phyloP scores from a whole-genome alignment of 2,113 vertebrate genomes.

The Rhagologus leucostigma region DNA sequence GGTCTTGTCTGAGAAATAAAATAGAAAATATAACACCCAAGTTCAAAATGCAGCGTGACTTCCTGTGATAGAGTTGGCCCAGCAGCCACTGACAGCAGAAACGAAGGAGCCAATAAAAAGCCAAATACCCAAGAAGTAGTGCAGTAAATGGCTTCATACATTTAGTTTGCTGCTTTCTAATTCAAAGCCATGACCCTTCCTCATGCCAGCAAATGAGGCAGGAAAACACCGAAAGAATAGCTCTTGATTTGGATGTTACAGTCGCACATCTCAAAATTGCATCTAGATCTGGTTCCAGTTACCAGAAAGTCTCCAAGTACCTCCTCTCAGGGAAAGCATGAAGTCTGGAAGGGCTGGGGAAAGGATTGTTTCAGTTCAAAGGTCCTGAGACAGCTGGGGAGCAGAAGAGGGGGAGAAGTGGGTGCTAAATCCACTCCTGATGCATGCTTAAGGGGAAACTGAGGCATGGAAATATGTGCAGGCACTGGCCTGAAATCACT shows the following conservation, averaged over 20 bases:
- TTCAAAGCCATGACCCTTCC: slow-evolving; percentile 11
- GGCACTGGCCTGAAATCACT: neutral
- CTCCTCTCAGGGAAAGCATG: accelerated
- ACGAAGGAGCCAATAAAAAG: slow-evolving; percentile 23
- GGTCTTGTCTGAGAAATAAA: neutral
- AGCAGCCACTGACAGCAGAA: slow-evolving; percentile 6
- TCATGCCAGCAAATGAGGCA: neutral
- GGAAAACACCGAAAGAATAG: neutral
- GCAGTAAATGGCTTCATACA: slow-evolving; percentile 47
- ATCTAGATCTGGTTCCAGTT: neutral
- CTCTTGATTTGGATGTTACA: neutral
- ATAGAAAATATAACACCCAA: neutral
- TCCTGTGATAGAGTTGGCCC: neutral
- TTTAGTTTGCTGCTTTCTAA: slow-evolving; percentile 43
- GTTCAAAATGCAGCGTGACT: neutral
- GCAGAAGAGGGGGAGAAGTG: neutral
- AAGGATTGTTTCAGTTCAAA: neutral
- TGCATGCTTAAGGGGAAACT: neutral
- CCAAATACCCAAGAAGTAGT: slow-evolving; percentile 18
- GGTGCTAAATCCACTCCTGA: neutral
- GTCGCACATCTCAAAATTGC: neutral
- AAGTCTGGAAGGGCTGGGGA: neutral
- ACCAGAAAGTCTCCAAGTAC: neutral
- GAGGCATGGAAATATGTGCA: neutral
- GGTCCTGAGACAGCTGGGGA: neutral